Conservation (phyloP, 2,113 vertebrate genomes). For the Charadrius vociferus region DNA sequence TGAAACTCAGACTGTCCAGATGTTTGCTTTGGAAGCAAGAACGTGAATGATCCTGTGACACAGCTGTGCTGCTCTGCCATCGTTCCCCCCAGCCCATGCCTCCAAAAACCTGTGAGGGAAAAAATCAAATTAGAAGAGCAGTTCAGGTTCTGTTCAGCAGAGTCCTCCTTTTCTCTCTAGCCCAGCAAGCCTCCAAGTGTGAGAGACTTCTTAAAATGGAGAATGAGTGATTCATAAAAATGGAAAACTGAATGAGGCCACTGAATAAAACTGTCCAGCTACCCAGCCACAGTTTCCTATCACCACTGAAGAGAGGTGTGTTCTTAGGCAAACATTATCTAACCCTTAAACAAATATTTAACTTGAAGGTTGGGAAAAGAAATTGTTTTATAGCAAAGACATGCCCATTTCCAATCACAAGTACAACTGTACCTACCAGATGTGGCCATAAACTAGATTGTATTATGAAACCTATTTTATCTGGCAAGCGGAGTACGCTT, state of each 20-base stretch:
- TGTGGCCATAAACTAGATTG: not conserved
- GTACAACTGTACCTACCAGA: not conserved
- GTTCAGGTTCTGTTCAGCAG: not conserved
- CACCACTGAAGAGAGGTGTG: not conserved
- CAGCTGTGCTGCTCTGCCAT: not conserved
- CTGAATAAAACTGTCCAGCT: slow-evolving; percentile 1
- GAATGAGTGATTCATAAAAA: slow-evolving; percentile 40
- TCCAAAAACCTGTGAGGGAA: not conserved
- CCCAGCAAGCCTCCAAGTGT: not conserved
- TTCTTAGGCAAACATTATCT: slow-evolving; percentile 1
- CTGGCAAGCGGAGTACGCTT: not conserved
- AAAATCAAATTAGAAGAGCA: not conserved
- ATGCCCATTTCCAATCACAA: not conserved
- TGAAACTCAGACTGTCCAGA: not conserved
- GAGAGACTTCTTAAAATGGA: slow-evolving; percentile 13
- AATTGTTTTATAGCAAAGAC: not conserved
- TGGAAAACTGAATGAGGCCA: slow-evolving; percentile 9
- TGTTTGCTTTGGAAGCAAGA: not conserved
- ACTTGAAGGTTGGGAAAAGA: slow-evolving; percentile 12
- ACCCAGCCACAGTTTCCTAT: not conserved
- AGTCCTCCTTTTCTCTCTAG: not conserved
- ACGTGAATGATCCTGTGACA: rapidly evolving
- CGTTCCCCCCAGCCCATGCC: not conserved
- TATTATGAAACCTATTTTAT: not conserved
- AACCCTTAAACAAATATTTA: slow-evolving; percentile 45